A percentile compares a stretch with the other conserved stretches of the same genome.
Conservation (phyloP, 2,113 vertebrate species). For the Mesembrinibis cayennensis region DNA sequence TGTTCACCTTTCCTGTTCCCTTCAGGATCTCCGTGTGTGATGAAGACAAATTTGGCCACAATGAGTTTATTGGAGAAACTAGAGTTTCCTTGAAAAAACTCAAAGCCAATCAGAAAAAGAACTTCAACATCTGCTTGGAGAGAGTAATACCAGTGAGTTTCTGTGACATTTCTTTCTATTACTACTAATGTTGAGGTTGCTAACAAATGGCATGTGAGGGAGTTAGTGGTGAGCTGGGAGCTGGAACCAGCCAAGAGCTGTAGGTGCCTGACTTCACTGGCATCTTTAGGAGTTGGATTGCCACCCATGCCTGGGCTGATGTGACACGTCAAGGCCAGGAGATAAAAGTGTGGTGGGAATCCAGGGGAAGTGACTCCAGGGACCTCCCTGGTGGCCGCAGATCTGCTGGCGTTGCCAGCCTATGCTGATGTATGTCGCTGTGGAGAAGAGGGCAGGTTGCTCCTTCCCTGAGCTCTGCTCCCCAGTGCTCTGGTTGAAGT, state of each 20-base stretch:
- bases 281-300: neutral
- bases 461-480: neutral
- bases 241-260: neutral
- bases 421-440: accelerated
- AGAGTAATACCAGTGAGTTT: constrained; percentile 88
- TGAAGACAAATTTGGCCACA: constrained; percentile 98
- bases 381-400: neutral
- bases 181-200: accelerated
- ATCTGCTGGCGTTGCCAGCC: neutral
- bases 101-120: constrained; percentile 93
- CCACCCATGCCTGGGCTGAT: neutral
- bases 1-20: neutral
- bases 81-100: constrained; percentile 94
- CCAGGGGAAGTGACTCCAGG: neutral
- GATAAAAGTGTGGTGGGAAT: neutral
- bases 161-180: neutral
- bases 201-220: accelerated
- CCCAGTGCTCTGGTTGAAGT: neutral
- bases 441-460: neutral
- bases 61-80: constrained; percentile 97
- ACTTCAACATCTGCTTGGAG: constrained; percentile 95
- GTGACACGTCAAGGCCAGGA: neutral
- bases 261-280: neutral
- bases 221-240: neutral
- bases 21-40: constrained; percentile 93